These are phyloP conservation scores for Lycaena phlaeas DNA, from an alignment of 2,888 invertebrate species.

Conservation along the genomic window DNA sequence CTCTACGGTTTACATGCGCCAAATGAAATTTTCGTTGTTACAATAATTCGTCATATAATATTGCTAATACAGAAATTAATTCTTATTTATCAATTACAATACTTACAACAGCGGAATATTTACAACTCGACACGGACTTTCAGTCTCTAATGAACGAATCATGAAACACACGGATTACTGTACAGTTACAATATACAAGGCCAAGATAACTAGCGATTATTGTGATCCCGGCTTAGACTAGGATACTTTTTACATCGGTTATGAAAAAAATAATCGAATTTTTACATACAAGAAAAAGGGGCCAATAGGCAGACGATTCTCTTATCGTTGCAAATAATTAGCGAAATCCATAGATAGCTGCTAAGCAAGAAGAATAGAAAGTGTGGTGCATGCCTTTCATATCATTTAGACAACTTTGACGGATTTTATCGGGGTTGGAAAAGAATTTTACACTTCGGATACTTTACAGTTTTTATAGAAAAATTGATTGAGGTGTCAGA, in stretches of 20 bases:
- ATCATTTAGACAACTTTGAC: too few species aligned
- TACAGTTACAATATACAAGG: constrained; percentile 55
- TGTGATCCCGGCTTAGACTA: too few species aligned
- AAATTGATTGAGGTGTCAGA: too few species aligned
- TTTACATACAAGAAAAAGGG: too few species aligned
- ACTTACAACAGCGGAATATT: constrained; percentile 65
- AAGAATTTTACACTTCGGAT: too few species aligned
- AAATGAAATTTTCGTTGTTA: constrained; percentile 34
- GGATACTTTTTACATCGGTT: constrained; percentile 3
- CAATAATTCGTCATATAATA: constrained; percentile 36
- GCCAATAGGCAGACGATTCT: too few species aligned
- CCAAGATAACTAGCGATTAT: constrained; percentile 20
- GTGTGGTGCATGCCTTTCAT: too few species aligned
- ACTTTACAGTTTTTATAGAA: too few species aligned
- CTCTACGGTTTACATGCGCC: constrained; percentile 19
- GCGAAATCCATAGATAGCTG: too few species aligned
- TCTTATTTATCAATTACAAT: constrained; percentile 63
- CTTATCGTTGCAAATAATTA: too few species aligned
- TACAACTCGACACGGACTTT: constrained; percentile 73
- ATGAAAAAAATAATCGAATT: not conserved
- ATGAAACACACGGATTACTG: constrained; percentile 46
- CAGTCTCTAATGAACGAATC: constrained; percentile 64
- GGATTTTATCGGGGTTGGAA: too few species aligned
- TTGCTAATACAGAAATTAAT: constrained; percentile 56
- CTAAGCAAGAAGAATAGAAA: too few species aligned